Evolutionary conservation across 2,113 vertebrate species (phyloP), one percentile per base, ranked within the genome.

Genomic region (Neogobius melanostomus): DNA sequence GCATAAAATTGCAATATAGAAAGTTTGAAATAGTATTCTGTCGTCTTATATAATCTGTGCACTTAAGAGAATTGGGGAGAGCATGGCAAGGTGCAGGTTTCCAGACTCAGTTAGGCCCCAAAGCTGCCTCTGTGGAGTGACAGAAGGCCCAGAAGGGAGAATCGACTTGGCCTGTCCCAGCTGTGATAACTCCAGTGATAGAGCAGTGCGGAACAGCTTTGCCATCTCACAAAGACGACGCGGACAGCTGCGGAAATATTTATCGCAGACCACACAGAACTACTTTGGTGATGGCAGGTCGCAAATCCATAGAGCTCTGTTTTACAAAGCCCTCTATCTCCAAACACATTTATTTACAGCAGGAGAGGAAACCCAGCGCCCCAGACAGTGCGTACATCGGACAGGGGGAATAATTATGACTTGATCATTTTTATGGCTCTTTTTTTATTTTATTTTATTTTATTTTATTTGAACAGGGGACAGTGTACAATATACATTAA

Each of bases 181-280:
- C 84, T 91, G 84, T 75, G 75, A 84, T 64, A 88, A 78, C 84
- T 86, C 53, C 49, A 51, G 17, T 77, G 68, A 75, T 66, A 6
- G 63, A 72, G 63, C 11, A 54, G 68, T 57, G 69, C 52, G 59
- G 50, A 51, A 36, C 53, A 57, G 56, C 36, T 47, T 72, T 48
- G 66, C 76, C 64, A 69, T 83, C 70, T 73, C 74, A 85, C 74
- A 83, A 68, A 76, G 51, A 81, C 57, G 59, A 66, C 7, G 48
- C 10, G 11, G 68, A 65, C 0, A 64, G 64, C 82, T 88, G 81
- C 76, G 44, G 84, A 86, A 88, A 85, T 71, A 17, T 85, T 80
- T 69, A 72, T 61, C 43, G 42, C 46, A 63, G 77, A 74, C 77
- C 82, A 80, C 85, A 78, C 76, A 83, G 52, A 9, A 4, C 64